Conservation (phyloP, 2,888 invertebrate genomes). For the Ennomos fuscantarius region DNA sequence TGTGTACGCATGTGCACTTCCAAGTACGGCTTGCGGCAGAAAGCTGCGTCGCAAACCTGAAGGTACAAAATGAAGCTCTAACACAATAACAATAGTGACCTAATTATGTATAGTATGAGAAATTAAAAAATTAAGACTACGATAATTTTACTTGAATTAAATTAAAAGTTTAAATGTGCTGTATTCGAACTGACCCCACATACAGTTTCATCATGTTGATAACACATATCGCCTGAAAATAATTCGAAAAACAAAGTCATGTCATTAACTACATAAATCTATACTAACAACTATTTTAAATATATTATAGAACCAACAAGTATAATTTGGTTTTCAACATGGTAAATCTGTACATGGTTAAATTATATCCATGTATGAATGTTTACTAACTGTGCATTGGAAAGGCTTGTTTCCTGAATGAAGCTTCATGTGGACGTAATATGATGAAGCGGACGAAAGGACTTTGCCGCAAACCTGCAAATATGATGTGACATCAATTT, state of each 20-base stretch:
- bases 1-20: constrained; percentile 93
- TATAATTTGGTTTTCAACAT: constrained; percentile 1
- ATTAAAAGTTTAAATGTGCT: background rate
- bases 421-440: constrained; percentile 93
- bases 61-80: constrained; percentile 24
- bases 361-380: constrained; percentile 18
- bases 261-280: no score
- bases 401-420: constrained; percentile 93
- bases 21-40: constrained; percentile 92
- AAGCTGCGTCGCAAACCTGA: constrained; percentile 90
- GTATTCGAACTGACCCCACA: background rate
- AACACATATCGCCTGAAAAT: background rate
- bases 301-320: background rate
- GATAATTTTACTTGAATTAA: background rate
- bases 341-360: constrained; percentile 4
- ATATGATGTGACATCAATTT: constrained; percentile 27
- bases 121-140: background rate
- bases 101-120: background rate
- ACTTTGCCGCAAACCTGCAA: constrained; percentile 89
- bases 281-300: no score
- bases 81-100: background rate
- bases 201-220: constrained; percentile 11
- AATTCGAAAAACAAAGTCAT: no score
- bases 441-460: constrained; percentile 90
- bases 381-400: constrained; percentile 87